Base-by-base conservation (phyloP, 2,888 invertebrate genomes). In the Caenorhabditis zanzibari region DNA sequence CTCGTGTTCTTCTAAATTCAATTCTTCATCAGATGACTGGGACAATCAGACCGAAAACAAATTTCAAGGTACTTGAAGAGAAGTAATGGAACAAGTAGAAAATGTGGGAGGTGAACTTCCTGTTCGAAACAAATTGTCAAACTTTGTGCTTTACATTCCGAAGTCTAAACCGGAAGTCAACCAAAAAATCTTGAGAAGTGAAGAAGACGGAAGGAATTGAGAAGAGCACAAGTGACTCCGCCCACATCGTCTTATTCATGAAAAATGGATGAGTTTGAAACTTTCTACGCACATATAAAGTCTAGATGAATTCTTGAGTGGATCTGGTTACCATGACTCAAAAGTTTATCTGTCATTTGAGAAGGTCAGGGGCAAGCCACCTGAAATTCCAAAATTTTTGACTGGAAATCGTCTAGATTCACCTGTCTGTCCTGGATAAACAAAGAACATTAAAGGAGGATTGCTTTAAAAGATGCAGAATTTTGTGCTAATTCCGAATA, bases 191-290 rank as follows among this genome's bases (percentile, higher is more conserved):
- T 54, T 10, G 35, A 52, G 44, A 26, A 24, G 22, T 64, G 44
- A 58, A 44, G 38, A 73, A 73, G 54, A 63, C 24, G 54, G 69
- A 69, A 69, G 77, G 52, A 77, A 58, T 66, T 66, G 41, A 64
- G 64, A 74, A 54, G 59, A 63, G 63, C 63, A 72, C 38, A 38
- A 4, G 32, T 28, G 61, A 28, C 77, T 69, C 69, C 77, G 69
- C 77, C 77, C 77, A 47, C 76, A 54, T 47, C 19, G n/a, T 28
- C 56, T 75, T 47, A 75, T 75, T 75, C 56, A 75, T 75, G 75
- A 66, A 66, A 66, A 58, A 66, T 75, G 58, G 47, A 75, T 75
- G 44, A 22, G 16, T 58, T 72, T 66, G 75, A 75, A 63, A 63
- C 44, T 63, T 63, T 32, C 38, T 47, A 44, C 61, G 61, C 61